phyloP scores from a whole-genome alignment of 2,797 vertebrate genomes.

The Sebastes glaucus region DNA sequence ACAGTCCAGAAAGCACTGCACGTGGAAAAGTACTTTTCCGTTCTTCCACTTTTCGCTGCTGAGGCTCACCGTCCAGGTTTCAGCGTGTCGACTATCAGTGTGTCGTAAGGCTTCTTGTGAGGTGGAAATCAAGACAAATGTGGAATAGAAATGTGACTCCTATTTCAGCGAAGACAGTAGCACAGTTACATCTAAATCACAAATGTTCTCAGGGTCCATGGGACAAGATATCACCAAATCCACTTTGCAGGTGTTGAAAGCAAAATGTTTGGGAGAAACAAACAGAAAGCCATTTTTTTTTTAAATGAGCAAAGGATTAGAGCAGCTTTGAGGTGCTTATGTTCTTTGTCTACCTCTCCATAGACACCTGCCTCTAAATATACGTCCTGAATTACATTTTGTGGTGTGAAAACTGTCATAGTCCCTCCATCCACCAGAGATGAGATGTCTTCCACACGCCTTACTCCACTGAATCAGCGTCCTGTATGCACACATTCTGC shows the following conservation, averaged over 20 bases:
- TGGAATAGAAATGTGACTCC: neutral
- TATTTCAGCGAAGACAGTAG: neutral
- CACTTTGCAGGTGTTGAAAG: neutral
- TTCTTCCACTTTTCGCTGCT: constrained; percentile 16
- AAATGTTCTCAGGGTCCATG: constrained; percentile 53
- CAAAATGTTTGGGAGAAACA: constrained; percentile 1
- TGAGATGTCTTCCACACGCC: constrained; percentile 51
- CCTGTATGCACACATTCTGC: constrained; percentile 26
- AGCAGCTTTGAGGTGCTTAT: constrained; percentile 57
- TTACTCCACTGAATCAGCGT: constrained; percentile 51
- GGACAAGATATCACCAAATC: constrained; percentile 7
- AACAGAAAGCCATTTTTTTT: constrained; percentile 40
- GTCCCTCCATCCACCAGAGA: constrained; percentile 32
- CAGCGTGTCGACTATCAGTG: constrained; percentile 46
- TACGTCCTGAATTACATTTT: constrained; percentile 47
- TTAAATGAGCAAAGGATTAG: constrained; percentile 12
- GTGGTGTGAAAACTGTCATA: constrained; percentile 33
- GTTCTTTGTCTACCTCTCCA: constrained; percentile 77
- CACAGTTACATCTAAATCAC: neutral
- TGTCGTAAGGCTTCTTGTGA: neutral
- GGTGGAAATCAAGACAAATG: neutral
- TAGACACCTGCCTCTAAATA: constrained; percentile 64
- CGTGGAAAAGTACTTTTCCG: neutral
- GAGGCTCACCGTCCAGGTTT: constrained; percentile 35
- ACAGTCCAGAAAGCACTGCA: neutral